Evolutionary conservation across 1,140 invertebrate species (phyloP), one percentile per base, ranked within the genome.

Genomic region (Drosophila sturtevanti): DNA sequence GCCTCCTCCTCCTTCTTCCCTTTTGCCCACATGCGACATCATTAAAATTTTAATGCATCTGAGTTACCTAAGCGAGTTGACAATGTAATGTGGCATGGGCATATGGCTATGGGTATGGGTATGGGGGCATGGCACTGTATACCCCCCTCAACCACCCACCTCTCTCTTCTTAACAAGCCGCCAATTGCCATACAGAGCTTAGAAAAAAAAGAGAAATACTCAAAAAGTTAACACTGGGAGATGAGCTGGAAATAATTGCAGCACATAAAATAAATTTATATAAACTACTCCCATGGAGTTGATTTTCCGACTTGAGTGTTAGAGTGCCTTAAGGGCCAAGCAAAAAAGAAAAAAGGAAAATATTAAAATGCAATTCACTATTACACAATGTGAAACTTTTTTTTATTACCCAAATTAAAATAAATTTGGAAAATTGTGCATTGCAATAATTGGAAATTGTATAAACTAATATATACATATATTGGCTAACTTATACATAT

Each of bases 21-120:
- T 67, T 63, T 69, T 69, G 68, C 82, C 41, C 41, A 48, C 16
- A 21, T 48, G 41, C 41, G 41, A 86, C 82, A 79, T 86, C 82
- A 86, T 86, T 86, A 86, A 86, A 87, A 86, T 72, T 87, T 75
- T 79, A 82, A 86, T 86, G 82, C 65, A 41, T 58, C 18, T 48
- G 41, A 48, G 41, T 48, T 48, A 11, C 38, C 38, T 69, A 63
- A 58, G 37, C 64, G 18, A 56, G 54, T 34, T 38, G 67, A 87
- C 74, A 85, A 86, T 86, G 66, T 65, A 60, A 61, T 54, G 48
- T 72, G 79, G 81, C 79, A 75, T 87, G 82, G 70, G 41, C 41
- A 44, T 63, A 37, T 37, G 1, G 69, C 34, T 24, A 41, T 55
- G 4, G 27, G n/a, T n/a, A 27, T n/a, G 16, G 61, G 69, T 48